phyloP scores from a whole-genome alignment of 2,113 vertebrate genomes.

The Uria aalge region DNA sequence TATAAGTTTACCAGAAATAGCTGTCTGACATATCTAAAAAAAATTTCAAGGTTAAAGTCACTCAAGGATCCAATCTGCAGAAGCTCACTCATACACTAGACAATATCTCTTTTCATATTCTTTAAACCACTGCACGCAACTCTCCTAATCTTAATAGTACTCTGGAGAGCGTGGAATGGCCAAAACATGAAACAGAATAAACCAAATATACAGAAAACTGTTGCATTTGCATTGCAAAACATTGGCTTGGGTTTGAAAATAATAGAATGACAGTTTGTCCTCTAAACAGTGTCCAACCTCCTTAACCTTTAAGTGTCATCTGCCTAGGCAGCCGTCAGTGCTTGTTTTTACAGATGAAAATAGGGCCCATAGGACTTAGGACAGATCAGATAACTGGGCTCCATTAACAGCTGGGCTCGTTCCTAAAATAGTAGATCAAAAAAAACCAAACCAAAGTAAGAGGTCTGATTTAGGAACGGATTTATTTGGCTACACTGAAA shows the following conservation, averaged over 20 bases:
- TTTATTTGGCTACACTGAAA: not conserved
- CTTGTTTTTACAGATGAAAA: conserved; percentile 27
- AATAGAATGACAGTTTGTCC: not conserved
- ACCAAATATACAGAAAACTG: not conserved
- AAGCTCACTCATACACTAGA: not conserved
- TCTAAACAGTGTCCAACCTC: not conserved
- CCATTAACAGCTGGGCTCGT: not conserved
- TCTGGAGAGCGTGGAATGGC: conserved; percentile 28
- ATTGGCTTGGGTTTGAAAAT: conserved; percentile 21
- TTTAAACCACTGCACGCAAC: conserved; percentile 17
- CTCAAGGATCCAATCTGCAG: not conserved
- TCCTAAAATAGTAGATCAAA: not conserved
- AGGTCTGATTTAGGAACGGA: not conserved
- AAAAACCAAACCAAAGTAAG: not conserved
- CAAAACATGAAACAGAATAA: conserved; percentile 56
- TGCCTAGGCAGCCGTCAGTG: not conserved
- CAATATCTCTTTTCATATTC: not conserved
- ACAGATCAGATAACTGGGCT: not conserved
- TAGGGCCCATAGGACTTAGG: not conserved
- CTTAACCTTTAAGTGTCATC: conserved; percentile 38
- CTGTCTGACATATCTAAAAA: not conserved
- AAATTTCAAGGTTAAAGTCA: conserved; percentile 33
- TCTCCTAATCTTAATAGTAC: conserved; percentile 34
- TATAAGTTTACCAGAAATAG: not conserved
- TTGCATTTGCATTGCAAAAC: conserved; percentile 36